phyloP scores from a whole-genome alignment of 92 coral and sea anemone genomes.

The Ricordea florida region DNA sequence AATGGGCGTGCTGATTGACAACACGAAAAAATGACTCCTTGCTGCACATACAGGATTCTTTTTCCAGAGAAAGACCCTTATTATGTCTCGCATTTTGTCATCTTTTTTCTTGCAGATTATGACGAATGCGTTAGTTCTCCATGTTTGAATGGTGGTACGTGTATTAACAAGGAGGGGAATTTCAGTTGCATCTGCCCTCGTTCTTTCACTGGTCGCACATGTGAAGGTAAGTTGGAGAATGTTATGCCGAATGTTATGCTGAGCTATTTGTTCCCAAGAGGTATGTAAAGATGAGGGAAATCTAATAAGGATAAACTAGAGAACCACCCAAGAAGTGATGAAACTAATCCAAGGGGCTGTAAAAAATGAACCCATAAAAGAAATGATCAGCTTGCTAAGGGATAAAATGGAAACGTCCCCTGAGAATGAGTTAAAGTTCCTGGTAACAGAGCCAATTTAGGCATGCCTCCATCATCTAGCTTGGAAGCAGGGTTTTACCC shows the following conservation, averaged over 20 bases:
- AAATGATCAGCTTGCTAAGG: not conserved
- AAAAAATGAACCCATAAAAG: no score
- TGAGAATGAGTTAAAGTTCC: no score
- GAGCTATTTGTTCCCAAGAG: no score
- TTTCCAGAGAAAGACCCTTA: not conserved
- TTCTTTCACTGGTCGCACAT: slow-evolving; percentile 15
- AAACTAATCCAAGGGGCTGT: no score
- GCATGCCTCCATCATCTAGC: slow-evolving; percentile 16
- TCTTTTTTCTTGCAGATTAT: slow-evolving; percentile 23
- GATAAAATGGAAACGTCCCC: not conserved
- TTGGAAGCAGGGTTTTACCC: slow-evolving; percentile 13
- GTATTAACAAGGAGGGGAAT: slow-evolving; percentile 9
- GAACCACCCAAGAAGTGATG: no score
- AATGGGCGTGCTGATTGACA: no score
- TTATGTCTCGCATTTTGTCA: not conserved
- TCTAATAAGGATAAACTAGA: no score
- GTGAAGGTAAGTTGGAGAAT: slow-evolving; percentile 12
- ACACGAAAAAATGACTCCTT: no score
- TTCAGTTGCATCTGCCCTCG: slow-evolving; percentile 43
- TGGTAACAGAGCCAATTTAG: slow-evolving; percentile 3
- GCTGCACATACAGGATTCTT: no score
- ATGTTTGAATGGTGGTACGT: slow-evolving; percentile 38
- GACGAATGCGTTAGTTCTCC: slow-evolving; percentile 38
- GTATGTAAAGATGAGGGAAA: no score
- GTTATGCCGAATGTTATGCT: no score